These are phyloP conservation scores for Germaria angustata DNA, from an alignment of 2,888 invertebrate species.

Conservation along the genomic window DNA sequence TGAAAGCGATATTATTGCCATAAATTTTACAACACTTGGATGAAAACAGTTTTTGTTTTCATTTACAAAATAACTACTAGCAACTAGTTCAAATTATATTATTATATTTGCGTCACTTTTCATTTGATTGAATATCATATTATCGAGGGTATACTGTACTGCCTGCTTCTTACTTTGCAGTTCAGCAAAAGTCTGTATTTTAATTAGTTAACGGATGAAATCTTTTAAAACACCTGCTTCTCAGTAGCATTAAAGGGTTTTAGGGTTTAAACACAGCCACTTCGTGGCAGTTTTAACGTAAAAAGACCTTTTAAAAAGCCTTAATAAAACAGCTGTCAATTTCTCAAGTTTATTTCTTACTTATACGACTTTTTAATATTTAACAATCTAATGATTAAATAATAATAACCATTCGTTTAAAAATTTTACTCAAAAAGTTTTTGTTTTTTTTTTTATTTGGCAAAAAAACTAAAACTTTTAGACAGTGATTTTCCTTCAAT, in stretches of 20 bases:
- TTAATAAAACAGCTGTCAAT: conserved; percentile 38
- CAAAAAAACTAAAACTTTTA: background rate
- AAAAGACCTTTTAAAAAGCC: background rate
- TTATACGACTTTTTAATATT: background rate
- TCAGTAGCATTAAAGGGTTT: conserved; percentile 47
- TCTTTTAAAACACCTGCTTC: conserved; percentile 60
- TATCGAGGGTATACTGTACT: no score
- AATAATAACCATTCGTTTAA: background rate
- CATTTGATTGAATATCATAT: no score
- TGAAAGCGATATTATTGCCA: no score
- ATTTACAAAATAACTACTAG: no score
- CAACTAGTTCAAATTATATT: no score
- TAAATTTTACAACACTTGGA: no score
- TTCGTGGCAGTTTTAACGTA: background rate
- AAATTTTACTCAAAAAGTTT: background rate
- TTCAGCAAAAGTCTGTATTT: background rate
- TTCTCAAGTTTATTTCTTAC: background rate
- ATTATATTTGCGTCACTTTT: no score
- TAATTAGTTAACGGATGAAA: conserved; percentile 33
- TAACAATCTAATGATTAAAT: conserved; percentile 12
- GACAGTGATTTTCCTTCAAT: background rate
- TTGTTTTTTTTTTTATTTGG: background rate
- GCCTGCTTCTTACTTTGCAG: background rate
- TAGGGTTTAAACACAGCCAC: conserved; percentile 22
- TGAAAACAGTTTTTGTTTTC: no score